Conservation (phyloP, 2,113 vertebrate genomes). For the Actenoides hombroni region DNA sequence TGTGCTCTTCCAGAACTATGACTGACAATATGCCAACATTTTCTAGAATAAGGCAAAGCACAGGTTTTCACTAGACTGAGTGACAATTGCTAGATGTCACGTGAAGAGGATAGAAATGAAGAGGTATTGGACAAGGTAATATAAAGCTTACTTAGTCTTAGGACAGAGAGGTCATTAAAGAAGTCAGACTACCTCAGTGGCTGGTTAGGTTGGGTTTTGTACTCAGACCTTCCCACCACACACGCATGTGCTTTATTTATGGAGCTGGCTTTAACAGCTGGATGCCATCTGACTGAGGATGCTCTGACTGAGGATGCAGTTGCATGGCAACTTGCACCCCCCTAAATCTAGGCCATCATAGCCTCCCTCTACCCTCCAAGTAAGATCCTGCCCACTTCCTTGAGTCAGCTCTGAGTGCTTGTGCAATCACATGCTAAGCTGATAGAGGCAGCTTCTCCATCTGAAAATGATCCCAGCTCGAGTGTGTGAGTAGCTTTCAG, state of each 20-base stretch:
- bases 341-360: not conserved
- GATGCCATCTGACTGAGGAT: not conserved
- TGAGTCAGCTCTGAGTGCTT: not conserved
- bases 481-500: not conserved
- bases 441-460: not conserved
- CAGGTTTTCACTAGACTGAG: not conserved
- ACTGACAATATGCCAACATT: not conserved
- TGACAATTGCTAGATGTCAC: not conserved
- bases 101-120: not conserved
- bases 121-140: not conserved
- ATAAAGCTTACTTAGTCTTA: not conserved
- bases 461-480: not conserved
- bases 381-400: not conserved
- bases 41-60: not conserved
- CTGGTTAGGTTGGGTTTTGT: not conserved
- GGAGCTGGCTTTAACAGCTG: not conserved
- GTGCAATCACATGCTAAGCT: not conserved
- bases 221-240: fast-evolving
- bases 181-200: not conserved
- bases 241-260: not conserved
- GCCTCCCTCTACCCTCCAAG: not conserved
- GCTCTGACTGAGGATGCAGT: not conserved
- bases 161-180: not conserved
- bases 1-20: not conserved
- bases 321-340: not conserved